Percentiles rank a stretch among this genome's conserved stretches.
Evolutionary conservation across 2,113 vertebrate genomes (phyloP).

Genomic region (Rhabdomys dilectus): DNA sequence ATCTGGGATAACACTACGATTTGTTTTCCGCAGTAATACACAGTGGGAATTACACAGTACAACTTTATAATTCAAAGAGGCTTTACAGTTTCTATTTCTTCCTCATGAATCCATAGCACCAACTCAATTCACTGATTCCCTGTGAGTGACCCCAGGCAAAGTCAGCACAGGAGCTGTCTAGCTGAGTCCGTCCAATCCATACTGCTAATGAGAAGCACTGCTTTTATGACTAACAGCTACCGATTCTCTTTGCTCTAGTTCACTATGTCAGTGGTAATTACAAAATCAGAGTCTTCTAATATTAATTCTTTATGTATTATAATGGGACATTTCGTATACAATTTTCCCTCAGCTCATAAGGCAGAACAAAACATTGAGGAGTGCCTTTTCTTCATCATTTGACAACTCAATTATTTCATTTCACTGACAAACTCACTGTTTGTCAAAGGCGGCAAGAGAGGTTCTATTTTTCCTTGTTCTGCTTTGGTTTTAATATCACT

Average conservation of each 20-base stretch:
- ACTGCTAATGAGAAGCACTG: not conserved
- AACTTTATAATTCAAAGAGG: not conserved
- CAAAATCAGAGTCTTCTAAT: not conserved
- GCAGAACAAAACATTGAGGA: not conserved
- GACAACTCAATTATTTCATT: not conserved
- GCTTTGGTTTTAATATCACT: not conserved
- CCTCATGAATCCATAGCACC: not conserved
- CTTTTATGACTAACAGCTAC: not conserved
- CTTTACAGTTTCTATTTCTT: not conserved
- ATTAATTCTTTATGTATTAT: not conserved
- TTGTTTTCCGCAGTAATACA: not conserved
- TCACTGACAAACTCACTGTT: not conserved
- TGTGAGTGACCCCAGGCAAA: not conserved
- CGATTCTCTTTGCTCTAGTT: not conserved
- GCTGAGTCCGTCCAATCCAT: not conserved
- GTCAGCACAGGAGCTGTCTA: not conserved
- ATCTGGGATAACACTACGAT: not conserved
- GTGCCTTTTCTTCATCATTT: not conserved
- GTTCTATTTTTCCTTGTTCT: not conserved
- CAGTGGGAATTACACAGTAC: not conserved
- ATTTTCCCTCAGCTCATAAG: not conserved
- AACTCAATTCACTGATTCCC: not conserved
- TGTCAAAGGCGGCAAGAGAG: not conserved
- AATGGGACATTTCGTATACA: not conserved
- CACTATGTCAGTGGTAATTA: not conserved